Evolutionary conservation across 2,888 invertebrate genomes (phyloP), one percentile per base, ranked within the genome.

Genomic region (Sinhomidia bicolor): DNA sequence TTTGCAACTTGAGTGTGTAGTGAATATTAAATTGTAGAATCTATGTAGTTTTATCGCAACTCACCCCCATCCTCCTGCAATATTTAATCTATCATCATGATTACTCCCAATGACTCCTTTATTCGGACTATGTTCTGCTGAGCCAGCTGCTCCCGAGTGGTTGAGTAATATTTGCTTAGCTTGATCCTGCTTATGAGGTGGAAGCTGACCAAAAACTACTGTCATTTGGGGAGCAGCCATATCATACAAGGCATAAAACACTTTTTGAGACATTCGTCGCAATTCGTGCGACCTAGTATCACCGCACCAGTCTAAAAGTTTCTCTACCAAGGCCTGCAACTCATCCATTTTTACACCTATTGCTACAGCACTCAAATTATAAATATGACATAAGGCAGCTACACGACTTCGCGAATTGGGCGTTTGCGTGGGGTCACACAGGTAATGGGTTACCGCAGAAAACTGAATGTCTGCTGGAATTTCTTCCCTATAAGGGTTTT

Each of bases 381-480:
- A 90, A 83, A 95, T 90, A 93, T 95, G 95, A 89, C 94, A 94
- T 85, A 95, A 93, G 89, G 94, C 93, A 71, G 94, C 94, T 68
- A 94, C 93, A 92, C 95, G 94, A 83, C 94, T 94, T 94, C 95
- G 93, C 1, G 95, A 95, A 92, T 97, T 98, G 0, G 98, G 99
- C 0, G 98, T 98, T 93, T 99, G 98, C 1, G 98, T 97, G 23
- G 97, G 96, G 94, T 99, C 99, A 89, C 97, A 96, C 82, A 99
- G 94, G 94, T 98, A 98, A 93, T 95, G 94, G 92, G 95, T 94
- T 29, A 96, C 94, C 62, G 95, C 95, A 88, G 94, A 94, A 92
- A 96, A 94, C 92, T 96, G 95, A 80, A 95, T 94, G 90, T 95
- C 95, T 81, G 94, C 94, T n/a, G 95, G 94, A 93, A 96, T 96